Evolutionary conservation across 2,113 vertebrate genomes (phyloP).

Genomic region (Paramisgurnus dabryanus): DNA sequence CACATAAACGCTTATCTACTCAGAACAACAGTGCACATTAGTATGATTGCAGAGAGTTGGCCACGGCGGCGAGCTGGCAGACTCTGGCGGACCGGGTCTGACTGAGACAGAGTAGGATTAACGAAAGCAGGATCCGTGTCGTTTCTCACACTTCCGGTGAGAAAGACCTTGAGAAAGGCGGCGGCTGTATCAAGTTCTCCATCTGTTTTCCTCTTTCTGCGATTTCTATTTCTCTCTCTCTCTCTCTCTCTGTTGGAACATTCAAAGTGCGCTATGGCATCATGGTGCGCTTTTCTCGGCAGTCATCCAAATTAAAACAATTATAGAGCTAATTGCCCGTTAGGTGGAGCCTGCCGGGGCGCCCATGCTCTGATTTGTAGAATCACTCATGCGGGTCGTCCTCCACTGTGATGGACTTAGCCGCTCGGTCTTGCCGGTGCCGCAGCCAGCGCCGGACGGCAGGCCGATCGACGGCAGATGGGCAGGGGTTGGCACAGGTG

Average conservation of each 20-base stretch:
- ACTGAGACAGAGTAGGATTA: conserved; percentile 32
- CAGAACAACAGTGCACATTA: conserved; percentile 48
- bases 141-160: neutral
- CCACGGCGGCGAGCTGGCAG: conserved; percentile 1
- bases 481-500: conserved; percentile 46
- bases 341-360: conserved; percentile 53
- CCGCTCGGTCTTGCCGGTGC: conserved; percentile 1
- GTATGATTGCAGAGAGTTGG: conserved; percentile 34
- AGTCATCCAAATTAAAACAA: conserved; percentile 62
- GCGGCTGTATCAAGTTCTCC: conserved; percentile 15
- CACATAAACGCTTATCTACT: conserved; percentile 48
- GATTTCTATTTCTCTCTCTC: neutral
- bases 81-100: conserved; percentile 17
- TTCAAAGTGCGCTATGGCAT: conserved; percentile 15
- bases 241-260: conserved; percentile 36
- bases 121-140: neutral
- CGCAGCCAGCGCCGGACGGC: neutral
- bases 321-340: conserved; percentile 59
- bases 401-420: conserved; percentile 13
- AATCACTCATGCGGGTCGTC: conserved; percentile 46
- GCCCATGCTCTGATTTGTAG: conserved; percentile 52
- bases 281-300: conserved; percentile 38
- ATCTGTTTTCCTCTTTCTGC: neutral
- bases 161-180: conserved; percentile 45
- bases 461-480: conserved; percentile 7